Percentiles rank a stretch among this genome's conserved stretches.
Evolutionary conservation across 2,888 invertebrate species (phyloP).

Genomic region (Coelopa pilipes): DNA sequence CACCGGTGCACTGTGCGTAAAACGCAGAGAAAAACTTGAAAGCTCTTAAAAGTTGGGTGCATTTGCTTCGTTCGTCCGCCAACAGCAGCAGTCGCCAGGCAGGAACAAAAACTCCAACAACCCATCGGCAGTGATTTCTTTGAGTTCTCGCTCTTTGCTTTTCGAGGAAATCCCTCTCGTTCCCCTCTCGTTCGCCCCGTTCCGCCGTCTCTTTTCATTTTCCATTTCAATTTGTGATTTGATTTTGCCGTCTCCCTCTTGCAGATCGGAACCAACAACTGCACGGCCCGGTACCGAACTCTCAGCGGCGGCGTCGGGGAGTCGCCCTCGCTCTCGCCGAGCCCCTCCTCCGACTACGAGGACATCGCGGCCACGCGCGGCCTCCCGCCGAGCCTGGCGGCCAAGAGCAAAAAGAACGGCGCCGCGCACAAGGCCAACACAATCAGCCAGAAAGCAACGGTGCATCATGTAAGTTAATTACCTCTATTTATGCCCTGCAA

Average conservation of each 20-base stretch:
- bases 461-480: constrained; percentile 73
- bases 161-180: neutral
- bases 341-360: constrained; percentile 77
- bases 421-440: constrained; percentile 65
- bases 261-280: constrained; percentile 68
- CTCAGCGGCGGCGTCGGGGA: constrained; percentile 72
- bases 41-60: constrained; percentile 31
- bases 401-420: constrained; percentile 66
- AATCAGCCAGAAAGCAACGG: constrained; percentile 73
- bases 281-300: constrained; percentile 67
- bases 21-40: constrained; percentile 23
- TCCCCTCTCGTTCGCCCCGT: neutral
- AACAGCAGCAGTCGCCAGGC: neutral
- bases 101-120: constrained; percentile 5
- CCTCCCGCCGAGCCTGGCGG: constrained; percentile 59
- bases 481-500: constrained; percentile 40
- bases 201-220: constrained; percentile 11
- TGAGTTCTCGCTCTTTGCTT: constrained; percentile 7
- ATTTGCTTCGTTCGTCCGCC: constrained; percentile 4
- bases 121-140: neutral
- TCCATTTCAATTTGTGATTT: constrained; percentile 7
- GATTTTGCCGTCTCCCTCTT: constrained; percentile 18
- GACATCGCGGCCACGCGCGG: constrained; percentile 72
- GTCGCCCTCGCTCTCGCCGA: constrained; percentile 70
- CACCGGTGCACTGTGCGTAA: neutral